Base-by-base conservation (phyloP, 2,113 vertebrate species). In the Hirundichthys speculiger region DNA sequence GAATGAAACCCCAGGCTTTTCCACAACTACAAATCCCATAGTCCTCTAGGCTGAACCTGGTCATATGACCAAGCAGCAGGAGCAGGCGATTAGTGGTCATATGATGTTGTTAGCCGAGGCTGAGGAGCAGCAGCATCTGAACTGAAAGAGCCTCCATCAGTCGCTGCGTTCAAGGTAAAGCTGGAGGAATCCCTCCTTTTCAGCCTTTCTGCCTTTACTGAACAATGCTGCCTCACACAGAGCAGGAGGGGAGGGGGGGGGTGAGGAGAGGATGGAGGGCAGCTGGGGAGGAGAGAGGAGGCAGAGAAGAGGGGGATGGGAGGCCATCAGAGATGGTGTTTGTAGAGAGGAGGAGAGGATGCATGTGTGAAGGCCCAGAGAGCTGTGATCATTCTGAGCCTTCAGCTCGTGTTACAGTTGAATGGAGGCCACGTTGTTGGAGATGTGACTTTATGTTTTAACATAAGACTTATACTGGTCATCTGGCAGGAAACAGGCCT, bases 11-110 rank as follows among this genome's bases (percentile, higher is more conserved):
- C 30, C 11, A 10, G 0, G 3, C 6, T n/a, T 16, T 3, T 22
- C 16, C 3, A 39, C 24, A 62, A 92, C 90, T 91, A 83, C 91
- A 91, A 64, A 43, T 90, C 90, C 92, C 91, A 93, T 64, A 75
- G 42, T 69, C 49, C 85, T 54, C 48, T 69, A 16, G 19, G 25
- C 18, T 43, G 62, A 63, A 58, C 64, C 60, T 62, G 43, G 80
- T 89, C 92, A 93, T 73, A 84, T 92, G 92, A 91, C 80, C 63
- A 59, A 47, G 55, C 67, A 60, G 61, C n/a, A 34, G 62, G 69
- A 85, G 86, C 88, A 93, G 88, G 79, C 90, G 89, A 82, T 64
- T 46, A 18, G 14, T 68, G 73, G 75, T 93, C 92, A 93, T 77
- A 80, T 93, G 91, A 92, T 87, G 79, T 82, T 86, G 70, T 89